These are phyloP conservation scores for Liparis tanakae DNA, from an alignment of 2,797 vertebrate species.

Conservation along the genomic window DNA sequence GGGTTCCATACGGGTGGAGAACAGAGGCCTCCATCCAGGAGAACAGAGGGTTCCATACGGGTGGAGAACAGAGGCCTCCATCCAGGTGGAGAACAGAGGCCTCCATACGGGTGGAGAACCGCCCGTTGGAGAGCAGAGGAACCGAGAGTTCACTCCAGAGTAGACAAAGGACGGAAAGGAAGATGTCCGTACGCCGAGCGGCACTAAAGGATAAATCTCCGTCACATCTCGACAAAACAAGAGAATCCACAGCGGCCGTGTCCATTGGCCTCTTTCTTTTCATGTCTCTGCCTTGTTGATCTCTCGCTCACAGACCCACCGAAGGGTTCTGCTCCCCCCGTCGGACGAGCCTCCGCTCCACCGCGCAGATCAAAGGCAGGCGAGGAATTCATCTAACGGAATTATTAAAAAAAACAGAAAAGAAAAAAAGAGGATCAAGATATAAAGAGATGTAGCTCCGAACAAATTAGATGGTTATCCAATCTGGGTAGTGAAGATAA, in stretches of 20 bases:
- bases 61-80: background rate
- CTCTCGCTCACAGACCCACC: conserved; percentile 5
- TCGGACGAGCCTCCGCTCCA: conserved; percentile 44
- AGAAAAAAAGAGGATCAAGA: conserved; percentile 21
- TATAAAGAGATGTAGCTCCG: conserved; percentile 40
- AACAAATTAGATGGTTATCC: conserved; percentile 62
- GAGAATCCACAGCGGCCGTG: background rate
- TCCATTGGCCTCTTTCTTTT: conserved; percentile 28
- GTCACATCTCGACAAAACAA: conserved; percentile 31
- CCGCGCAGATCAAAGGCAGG: conserved; percentile 62
- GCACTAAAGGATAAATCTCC: conserved; percentile 33
- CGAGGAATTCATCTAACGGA: conserved; percentile 65
- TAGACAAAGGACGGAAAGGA: conserved; percentile 8
- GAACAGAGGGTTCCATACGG: conserved; percentile 12
- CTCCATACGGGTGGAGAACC: conserved; percentile 5
- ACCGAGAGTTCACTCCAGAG: background rate
- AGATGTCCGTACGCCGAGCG: background rate
- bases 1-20: background rate
- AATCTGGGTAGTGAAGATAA: conserved; percentile 40
- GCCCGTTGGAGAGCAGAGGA: conserved; percentile 9
- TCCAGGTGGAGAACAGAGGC: conserved; percentile 10
- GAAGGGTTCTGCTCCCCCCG: conserved; percentile 35
- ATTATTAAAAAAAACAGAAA: conserved; percentile 51
- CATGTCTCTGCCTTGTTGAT: conserved; percentile 42
- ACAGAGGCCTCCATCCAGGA: background rate